Evolutionary conservation across 1,140 invertebrate species (phyloP).

Genomic region (Papilio xuthus): DNA sequence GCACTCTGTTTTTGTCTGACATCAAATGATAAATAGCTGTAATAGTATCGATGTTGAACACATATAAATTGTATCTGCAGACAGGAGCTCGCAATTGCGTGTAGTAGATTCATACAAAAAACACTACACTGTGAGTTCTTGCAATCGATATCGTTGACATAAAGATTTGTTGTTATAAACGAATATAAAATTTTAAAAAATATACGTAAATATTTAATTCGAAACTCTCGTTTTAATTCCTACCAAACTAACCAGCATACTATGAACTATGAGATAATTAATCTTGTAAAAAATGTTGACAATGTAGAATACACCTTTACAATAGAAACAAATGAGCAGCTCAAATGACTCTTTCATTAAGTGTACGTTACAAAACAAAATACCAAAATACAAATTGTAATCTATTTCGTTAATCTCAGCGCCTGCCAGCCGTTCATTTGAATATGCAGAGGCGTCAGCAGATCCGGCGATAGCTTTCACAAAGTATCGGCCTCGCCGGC

Average conservation of each 20-base stretch:
- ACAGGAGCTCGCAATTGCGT: slow-evolving; percentile 45
- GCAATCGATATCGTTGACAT: slow-evolving; percentile 69
- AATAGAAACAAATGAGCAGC: not conserved
- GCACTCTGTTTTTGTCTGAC: slow-evolving; percentile 55
- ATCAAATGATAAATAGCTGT: slow-evolving; percentile 47
- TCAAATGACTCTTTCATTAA: not conserved
- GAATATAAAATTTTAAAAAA: slow-evolving; percentile 72
- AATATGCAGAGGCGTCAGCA: not conserved
- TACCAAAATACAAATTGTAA: not conserved
- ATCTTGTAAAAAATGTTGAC: not conserved
- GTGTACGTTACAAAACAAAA: not conserved
- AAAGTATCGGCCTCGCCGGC: not conserved
- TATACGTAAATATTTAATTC: slow-evolving; percentile 82
- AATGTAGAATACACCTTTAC: not conserved
- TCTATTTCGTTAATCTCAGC: not conserved
- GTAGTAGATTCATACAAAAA: slow-evolving; percentile 56
- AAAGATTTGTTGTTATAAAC: slow-evolving; percentile 76
- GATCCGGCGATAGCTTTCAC: slow-evolving; percentile 25
- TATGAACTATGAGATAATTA: not conserved
- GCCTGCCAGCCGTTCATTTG: not conserved
- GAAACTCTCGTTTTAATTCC: slow-evolving; percentile 55
- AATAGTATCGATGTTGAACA: slow-evolving; percentile 46
- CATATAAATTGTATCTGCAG: slow-evolving; percentile 48
- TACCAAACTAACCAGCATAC: slow-evolving; percentile 17
- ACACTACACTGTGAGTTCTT: slow-evolving; percentile 60